Percentiles rank a stretch among this genome's conserved stretches.
phyloP scores from a whole-genome alignment of 2,888 invertebrate genomes.

The Lobophora halterata region DNA sequence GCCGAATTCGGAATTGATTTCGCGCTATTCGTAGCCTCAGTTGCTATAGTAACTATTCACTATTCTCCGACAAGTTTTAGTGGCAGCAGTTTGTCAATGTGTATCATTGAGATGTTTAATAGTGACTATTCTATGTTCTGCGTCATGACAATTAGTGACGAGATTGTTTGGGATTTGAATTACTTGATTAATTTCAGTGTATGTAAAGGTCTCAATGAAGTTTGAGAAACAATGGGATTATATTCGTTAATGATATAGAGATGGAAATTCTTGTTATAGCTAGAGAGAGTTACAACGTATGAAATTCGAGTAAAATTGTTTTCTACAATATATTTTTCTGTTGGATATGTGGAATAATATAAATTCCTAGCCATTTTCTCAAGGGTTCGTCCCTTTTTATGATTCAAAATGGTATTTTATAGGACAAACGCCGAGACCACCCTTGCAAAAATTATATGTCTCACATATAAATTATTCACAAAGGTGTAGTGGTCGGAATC shows the following conservation, averaged over 20 bases:
- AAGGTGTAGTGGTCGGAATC: constrained; percentile 63
- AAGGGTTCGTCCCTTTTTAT: constrained; percentile 46
- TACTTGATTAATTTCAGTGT: constrained; percentile 25
- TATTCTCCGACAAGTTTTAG: constrained; percentile 7
- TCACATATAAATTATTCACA: constrained; percentile 72
- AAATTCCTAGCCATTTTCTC: constrained; percentile 33
- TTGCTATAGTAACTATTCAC: constrained; percentile 17
- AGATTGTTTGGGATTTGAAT: constrained; percentile 22
- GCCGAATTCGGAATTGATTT: constrained; percentile 46
- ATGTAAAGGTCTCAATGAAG: constrained; percentile 13
- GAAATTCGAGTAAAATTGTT: no score
- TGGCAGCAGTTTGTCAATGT: constrained; percentile 6
- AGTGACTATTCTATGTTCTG: constrained; percentile 7
- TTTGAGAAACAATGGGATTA: constrained; percentile 13
- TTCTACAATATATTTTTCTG: not conserved
- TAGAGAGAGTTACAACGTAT: no score
- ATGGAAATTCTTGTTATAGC: no score
- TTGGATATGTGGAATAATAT: constrained; percentile 24
- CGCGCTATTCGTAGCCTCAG: constrained; percentile 42
- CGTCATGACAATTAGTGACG: constrained; percentile 26
- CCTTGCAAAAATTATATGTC: constrained; percentile 74
- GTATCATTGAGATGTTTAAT: constrained; percentile 11
- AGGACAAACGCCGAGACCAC: constrained; percentile 57
- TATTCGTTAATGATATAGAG: no score
- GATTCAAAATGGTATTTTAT: constrained; percentile 62